Percentiles rank a stretch among this genome's conserved stretches.
Evolutionary conservation across 2,797 vertebrate genomes (phyloP).

Genomic region (Epinephelus awoara): DNA sequence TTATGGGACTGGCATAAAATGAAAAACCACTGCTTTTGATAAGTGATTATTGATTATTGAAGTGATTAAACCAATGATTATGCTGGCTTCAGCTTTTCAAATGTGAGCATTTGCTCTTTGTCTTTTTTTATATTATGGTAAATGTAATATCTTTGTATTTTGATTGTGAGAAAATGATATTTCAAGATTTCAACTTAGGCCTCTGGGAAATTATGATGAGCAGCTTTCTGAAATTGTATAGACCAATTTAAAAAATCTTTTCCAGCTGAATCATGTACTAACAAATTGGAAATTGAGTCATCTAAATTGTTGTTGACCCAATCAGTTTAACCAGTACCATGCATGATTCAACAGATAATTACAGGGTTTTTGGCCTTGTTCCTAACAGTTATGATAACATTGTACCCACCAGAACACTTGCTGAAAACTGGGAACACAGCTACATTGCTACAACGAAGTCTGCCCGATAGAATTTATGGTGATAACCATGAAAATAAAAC

Average conservation of each 20-base stretch:
- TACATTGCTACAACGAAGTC: neutral
- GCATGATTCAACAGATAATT: neutral
- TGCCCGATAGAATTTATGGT: neutral
- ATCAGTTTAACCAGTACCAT: neutral
- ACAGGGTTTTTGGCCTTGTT: too few relatives aligned
- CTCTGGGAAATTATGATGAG: neutral
- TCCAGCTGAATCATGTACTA: neutral
- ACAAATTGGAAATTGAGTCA: neutral
- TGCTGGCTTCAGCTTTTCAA: neutral
- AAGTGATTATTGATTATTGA: too few relatives aligned
- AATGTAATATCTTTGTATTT: neutral
- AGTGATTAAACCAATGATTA: too few relatives aligned
- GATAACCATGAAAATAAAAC: neutral
- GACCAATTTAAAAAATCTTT: neutral
- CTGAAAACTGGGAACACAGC: neutral
- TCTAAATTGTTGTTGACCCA: neutral
- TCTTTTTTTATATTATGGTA: neutral
- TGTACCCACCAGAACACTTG: neutral
- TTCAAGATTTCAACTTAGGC: neutral
- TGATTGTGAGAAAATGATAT: neutral
- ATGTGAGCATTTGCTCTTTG: too few relatives aligned
- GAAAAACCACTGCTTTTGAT: too few relatives aligned
- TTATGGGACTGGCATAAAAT: too few relatives aligned
- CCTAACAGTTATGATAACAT: neutral
- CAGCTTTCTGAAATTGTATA: neutral